Percentiles rank a stretch among this genome's conserved stretches.
Evolutionary conservation across 2,797 vertebrate genomes (phyloP).

Genomic region (Myotis vivesi): DNA sequence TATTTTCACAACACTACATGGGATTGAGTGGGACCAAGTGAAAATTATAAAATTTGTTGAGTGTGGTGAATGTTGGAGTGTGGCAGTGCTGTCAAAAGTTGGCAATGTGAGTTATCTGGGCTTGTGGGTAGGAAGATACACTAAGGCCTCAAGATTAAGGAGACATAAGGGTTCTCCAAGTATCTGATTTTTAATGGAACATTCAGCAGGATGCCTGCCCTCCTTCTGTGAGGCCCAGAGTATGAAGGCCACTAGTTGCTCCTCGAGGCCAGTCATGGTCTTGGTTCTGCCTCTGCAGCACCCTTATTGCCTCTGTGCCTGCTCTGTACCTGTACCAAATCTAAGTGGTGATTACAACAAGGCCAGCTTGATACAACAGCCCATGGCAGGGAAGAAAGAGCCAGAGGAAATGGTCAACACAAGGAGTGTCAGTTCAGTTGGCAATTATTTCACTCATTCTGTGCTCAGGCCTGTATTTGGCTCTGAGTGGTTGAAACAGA

Average conservation of each 20-base stretch:
- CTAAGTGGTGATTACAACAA: neutral
- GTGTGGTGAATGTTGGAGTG: constrained; percentile 45
- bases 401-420: neutral
- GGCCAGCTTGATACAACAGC: neutral
- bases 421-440: neutral
- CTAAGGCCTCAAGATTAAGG: neutral
- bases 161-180: neutral
- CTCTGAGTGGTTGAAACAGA: neutral
- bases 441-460: neutral
- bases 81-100: constrained; percentile 33
- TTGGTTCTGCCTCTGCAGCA: neutral
- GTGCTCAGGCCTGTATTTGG: neutral
- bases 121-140: constrained; percentile 14
- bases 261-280: accelerated
- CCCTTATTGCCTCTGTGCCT: neutral
- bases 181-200: neutral
- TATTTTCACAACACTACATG: constrained; percentile 79
- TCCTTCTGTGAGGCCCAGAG: neutral
- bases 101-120: constrained; percentile 32
- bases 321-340: neutral
- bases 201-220: neutral
- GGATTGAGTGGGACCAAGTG: constrained; percentile 75
- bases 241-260: neutral
- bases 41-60: constrained; percentile 70
- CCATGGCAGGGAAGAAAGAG: neutral